These are phyloP conservation scores for Cerceris ruficornis DNA, from an alignment of 2,888 invertebrate species.

Conservation along the genomic window DNA sequence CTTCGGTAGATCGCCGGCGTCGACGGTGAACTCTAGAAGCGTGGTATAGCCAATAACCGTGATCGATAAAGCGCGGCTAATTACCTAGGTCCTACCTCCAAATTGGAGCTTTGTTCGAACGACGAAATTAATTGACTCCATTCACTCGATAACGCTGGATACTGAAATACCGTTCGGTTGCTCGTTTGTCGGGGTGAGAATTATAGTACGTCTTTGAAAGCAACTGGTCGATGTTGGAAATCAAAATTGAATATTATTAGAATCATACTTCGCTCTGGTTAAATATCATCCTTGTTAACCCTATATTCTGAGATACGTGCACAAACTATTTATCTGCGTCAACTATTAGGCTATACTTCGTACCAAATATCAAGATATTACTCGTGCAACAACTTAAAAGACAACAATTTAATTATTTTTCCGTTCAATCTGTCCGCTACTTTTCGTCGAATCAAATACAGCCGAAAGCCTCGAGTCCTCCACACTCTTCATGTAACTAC, in stretches of 20 bases:
- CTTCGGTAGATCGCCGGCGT: slow-evolving; percentile 46
- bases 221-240: slow-evolving; percentile 29
- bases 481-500: neutral
- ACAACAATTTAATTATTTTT: no score
- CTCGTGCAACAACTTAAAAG: no score
- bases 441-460: no score
- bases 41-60: slow-evolving; percentile 67
- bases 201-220: slow-evolving; percentile 57
- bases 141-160: slow-evolving; percentile 71
- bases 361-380: no score
- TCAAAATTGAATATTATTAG: slow-evolving; percentile 24
- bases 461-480: no score
- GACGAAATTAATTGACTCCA: slow-evolving; percentile 75
- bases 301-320: slow-evolving; percentile 11
- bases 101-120: slow-evolving; percentile 75
- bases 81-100: slow-evolving; percentile 72
- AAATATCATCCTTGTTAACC: neutral
- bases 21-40: slow-evolving; percentile 31
- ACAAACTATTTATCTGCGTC: neutral
- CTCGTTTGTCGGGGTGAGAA: slow-evolving; percentile 55
- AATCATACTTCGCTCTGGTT: slow-evolving; percentile 11
- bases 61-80: slow-evolving; percentile 77
- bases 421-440: no score
- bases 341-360: no score
- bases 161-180: slow-evolving; percentile 53